phyloP scores from a whole-genome alignment of 2,113 vertebrate species.

The Poicephalus meyeri region DNA sequence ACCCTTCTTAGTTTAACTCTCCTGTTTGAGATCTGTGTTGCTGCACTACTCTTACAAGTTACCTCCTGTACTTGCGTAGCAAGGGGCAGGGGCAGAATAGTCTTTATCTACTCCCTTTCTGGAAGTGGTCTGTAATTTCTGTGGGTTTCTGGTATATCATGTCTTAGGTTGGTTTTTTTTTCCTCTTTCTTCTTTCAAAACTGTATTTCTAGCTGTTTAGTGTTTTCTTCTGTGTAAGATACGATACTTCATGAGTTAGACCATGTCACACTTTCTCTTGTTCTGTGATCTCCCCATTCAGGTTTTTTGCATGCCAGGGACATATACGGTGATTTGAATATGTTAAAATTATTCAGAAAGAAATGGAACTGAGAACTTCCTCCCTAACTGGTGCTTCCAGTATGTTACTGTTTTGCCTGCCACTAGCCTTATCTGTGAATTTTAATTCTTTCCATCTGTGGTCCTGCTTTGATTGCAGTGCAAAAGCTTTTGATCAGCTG shows the following conservation, averaged over 20 bases:
- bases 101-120: neutral
- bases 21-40: neutral
- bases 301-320: neutral
- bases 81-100: neutral
- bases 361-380: neutral
- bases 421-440: neutral
- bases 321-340: neutral
- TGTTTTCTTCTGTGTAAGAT: neutral
- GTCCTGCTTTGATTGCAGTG: neutral
- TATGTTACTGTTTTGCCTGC: neutral
- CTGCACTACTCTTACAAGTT: neutral
- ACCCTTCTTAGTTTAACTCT: neutral
- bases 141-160: neutral
- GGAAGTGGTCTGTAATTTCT: neutral
- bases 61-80: neutral
- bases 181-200: neutral
- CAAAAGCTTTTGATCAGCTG: neutral
- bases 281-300: neutral
- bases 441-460: neutral
- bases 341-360: neutral
- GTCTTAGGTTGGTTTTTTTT: neutral
- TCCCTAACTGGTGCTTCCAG: neutral
- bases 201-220: neutral
- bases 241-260: neutral
- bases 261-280: neutral